These are phyloP conservation scores for Eudyptes chrysolophus DNA, from an alignment of 2,113 vertebrate species.

Conservation along the genomic window DNA sequence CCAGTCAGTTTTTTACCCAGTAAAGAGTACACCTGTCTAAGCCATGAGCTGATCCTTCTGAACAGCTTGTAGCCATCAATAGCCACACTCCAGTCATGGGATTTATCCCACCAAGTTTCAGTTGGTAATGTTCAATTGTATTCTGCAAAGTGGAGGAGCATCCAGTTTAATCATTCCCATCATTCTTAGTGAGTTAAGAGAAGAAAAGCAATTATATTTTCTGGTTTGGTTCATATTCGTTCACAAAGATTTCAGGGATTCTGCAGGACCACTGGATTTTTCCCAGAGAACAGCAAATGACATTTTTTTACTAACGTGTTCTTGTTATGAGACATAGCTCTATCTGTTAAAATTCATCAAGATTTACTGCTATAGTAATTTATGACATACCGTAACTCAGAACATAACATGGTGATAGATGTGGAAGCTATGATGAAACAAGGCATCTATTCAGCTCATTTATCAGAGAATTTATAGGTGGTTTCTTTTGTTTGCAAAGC, in stretches of 20 bases:
- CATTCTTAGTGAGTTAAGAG: background rate
- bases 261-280: background rate
- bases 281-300: background rate
- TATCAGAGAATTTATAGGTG: background rate
- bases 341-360: slow-evolving; percentile 6
- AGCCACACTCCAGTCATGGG: background rate
- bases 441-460: background rate
- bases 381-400: background rate
- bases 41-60: background rate
- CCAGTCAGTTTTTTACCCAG: too few relatives aligned
- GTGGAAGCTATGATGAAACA: background rate
- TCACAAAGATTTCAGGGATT: background rate
- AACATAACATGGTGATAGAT: background rate
- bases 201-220: background rate
- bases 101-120: background rate
- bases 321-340: background rate
- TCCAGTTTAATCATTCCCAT: background rate
- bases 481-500: slow-evolving; percentile 1
- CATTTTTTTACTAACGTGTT: background rate
- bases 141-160: background rate
- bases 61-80: background rate
- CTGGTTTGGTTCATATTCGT: background rate
- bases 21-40: too few relatives aligned
- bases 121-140: background rate
- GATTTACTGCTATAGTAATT: slow-evolving; percentile 6